Conservation (phyloP, 1,140 invertebrate genomes). For the Nasonia giraulti region DNA sequence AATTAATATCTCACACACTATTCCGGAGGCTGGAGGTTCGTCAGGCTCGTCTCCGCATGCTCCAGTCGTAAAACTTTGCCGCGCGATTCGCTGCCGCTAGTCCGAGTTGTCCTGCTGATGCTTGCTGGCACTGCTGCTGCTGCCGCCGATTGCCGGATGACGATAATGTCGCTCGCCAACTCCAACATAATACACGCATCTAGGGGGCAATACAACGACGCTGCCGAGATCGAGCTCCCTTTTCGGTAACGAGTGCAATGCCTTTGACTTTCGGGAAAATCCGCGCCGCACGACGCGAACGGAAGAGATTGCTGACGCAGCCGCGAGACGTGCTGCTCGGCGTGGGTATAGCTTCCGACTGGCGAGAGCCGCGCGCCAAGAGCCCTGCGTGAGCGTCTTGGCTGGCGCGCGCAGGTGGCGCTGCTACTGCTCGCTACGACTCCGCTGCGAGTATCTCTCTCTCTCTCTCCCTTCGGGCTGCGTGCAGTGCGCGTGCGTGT, state of each 20-base stretch:
- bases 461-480: background rate
- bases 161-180: background rate
- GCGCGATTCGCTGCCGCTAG: background rate
- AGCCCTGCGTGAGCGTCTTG: background rate
- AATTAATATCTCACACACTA: conserved; percentile 6
- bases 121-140: conserved; percentile 5
- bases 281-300: conserved; percentile 20
- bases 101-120: background rate
- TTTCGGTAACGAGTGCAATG: too few species aligned
- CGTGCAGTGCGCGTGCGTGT: background rate
- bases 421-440: background rate
- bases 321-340: background rate
- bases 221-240: too few species aligned
- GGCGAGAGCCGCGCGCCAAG: background rate
- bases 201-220: background rate
- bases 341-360: conserved; percentile 19
- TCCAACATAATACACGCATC: conserved; percentile 39
- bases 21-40: conserved; percentile 23
- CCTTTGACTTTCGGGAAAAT: background rate
- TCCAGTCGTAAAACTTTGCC: background rate
- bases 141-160: conserved; percentile 6
- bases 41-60: conserved; percentile 15
- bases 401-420: conserved; percentile 4
- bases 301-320: background rate
- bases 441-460: background rate